Evolutionary conservation across 1,140 invertebrate species (phyloP).

Genomic region (Nixonia krombeini): DNA sequence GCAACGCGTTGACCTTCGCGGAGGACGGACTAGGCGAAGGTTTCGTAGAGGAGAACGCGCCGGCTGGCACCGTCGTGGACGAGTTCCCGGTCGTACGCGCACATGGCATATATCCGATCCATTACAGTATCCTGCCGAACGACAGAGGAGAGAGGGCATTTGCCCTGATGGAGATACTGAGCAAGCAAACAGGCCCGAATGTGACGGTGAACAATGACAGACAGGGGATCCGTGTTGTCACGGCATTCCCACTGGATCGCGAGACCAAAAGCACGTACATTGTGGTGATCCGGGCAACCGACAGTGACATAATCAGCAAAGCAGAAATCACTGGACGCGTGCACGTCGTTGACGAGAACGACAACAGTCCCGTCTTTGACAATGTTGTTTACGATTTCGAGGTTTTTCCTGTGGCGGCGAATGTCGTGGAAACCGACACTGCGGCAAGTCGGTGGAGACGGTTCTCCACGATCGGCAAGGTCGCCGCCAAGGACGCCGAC

Average conservation of each 20-base stretch:
- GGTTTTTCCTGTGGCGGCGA: conserved; percentile 74
- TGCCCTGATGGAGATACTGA: conserved; percentile 76
- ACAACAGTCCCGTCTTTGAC: conserved; percentile 89
- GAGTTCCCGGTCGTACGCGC: conserved; percentile 79
- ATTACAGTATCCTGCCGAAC: conserved; percentile 81
- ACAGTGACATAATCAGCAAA: conserved; percentile 81
- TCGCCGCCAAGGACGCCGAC: conserved; percentile 87
- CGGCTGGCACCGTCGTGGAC: conserved; percentile 78
- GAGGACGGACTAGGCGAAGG: conserved; percentile 78
- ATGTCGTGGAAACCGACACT: conserved; percentile 70
- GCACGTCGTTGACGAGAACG: conserved; percentile 87
- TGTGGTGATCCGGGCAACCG: conserved; percentile 82
- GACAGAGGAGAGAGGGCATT: conserved; percentile 81
- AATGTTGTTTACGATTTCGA: conserved; percentile 84
- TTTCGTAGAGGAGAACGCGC: conserved; percentile 80
- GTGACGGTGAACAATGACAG: conserved; percentile 75
- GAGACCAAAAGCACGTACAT: conserved; percentile 80
- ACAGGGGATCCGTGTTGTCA: conserved; percentile 79
- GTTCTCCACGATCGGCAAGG: conserved; percentile 85
- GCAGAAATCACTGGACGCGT: conserved; percentile 81
- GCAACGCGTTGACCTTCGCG: conserved; percentile 84
- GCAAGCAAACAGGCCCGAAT: conserved; percentile 72
- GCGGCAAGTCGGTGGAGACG: conserved; percentile 77
- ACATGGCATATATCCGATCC: conserved; percentile 74
- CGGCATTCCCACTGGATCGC: conserved; percentile 80